Evolutionary conservation across 2,888 invertebrate genomes (phyloP), one percentile per base, ranked within the genome.

Genomic region (Isoperla grammatica): DNA sequence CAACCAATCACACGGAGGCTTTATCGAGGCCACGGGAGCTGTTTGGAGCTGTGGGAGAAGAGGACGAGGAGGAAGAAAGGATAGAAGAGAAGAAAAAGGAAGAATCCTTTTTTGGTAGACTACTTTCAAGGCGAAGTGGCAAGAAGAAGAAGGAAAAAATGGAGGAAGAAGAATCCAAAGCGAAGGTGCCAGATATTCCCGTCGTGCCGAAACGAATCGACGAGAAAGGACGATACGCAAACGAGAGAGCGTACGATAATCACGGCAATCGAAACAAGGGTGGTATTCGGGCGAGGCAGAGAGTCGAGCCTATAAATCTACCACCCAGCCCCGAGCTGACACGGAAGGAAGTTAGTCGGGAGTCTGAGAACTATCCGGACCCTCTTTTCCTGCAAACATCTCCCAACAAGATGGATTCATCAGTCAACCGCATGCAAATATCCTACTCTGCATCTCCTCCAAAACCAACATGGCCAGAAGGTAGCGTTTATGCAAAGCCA

Each of bases 101-200:
- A 71, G 79, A 83, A 69, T 75, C 81, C 70, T 82, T 84, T 71
- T 83, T 88, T 70, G 84, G 84, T 59, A 78, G 87, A 64, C 73
- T 88, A 57, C 78, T 87, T 45, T 77, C 85, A 42, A 79, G 87
- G 66, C 83, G 85, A 67, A 87, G 87, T 58, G 86, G 84, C 29
- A 86, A 86, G 70, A 86, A 86, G 71, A 76, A 76, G 13, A 78
- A 76, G 37, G 71, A 73, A 35, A 74, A 75, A 40, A 61, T 63
- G 35, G 66, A 67, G 9, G 68, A 68, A 19, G 63, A 57, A 8
- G 63, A 64, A 45, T 56, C 73, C 74, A 53, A 78, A 78, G 57
- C 70, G 74, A 2, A 79, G 75, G 64, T 74, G 76, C 66, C 70
- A 8, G 57, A 49, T 9, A 17, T 42, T 1, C 37, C 59, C 11